Base-by-base conservation (phyloP, 2,888 invertebrate genomes). In the Iphiclides podalirius region DNA sequence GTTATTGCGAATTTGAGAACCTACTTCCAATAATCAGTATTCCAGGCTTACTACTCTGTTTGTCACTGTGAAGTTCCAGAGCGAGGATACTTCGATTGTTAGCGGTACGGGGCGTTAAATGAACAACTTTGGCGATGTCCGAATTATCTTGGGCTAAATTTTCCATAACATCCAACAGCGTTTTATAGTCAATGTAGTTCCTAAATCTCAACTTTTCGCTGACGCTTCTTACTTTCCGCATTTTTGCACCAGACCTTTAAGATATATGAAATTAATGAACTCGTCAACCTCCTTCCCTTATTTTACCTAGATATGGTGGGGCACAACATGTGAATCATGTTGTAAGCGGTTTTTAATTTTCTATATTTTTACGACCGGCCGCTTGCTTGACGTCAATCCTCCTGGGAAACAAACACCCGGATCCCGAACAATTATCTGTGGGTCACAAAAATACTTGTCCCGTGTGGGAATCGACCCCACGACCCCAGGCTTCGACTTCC, bases 21-120 rank as follows among this genome's bases (percentile, higher is more conserved):
- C 48, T 59, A 83, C 87, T 81, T 66, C 79, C 87, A 52, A 87
- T 61, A 8, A 88, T 63, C 7, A 87, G 73, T 55, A 88, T 84
- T 12, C 88, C 88, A 16, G 86, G 87, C 53, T 88, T 88, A 34
- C 61, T 76, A 51, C 71, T 78, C 15, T 70, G 67, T 15, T 54
- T 69, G 41, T 88, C 88, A 54, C 85, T 87, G 4, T 70, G 75
- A 23, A 88, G 61, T 53, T 86, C 80, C n/a, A 88, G 49, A 4
- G 85, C 79, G 13, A 80, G 17, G 7, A 88, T 66, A 26, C 66
- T 74, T 1, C 76, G 69, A 45, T 87, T 87, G 44, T 68, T 64
- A n/a, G 56, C 52, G 1, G 86, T 85, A 0, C 13, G 47, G 0
- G 83, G 83, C 1, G 57, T 52, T 9, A 88, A 60, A 13, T 60